A percentile compares a stretch with the other conserved stretches of the same genome.
Evolutionary conservation across 2,797 vertebrate species (phyloP).

Genomic region (Ispidina lecontei): DNA sequence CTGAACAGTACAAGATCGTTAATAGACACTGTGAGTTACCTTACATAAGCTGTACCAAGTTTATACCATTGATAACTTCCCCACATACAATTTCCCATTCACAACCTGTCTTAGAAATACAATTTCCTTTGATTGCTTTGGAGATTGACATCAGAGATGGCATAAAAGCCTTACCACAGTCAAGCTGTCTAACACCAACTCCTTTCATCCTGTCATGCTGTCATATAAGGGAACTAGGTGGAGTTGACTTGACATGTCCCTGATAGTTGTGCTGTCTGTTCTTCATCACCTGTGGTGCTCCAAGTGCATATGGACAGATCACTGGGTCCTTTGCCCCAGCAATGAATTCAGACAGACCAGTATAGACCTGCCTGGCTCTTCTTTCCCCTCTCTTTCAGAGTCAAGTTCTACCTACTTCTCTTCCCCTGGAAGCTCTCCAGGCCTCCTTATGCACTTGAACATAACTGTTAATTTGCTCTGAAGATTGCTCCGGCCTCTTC

Average conservation of each 20-base stretch:
- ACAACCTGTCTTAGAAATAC: background rate
- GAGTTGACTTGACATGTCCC: background rate
- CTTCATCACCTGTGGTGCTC: background rate
- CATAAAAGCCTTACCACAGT: background rate
- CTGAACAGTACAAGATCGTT: background rate
- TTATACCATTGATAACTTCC: background rate
- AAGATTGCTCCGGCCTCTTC: background rate
- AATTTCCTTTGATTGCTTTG: background rate
- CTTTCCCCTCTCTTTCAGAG: background rate
- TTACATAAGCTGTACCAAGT: background rate
- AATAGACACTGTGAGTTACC: background rate
- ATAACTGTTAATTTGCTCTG: background rate
- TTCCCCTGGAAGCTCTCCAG: background rate
- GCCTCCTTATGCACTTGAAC: background rate
- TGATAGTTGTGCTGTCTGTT: background rate
- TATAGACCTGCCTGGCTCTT: background rate
- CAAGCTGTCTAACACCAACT: background rate
- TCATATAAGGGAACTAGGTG: background rate
- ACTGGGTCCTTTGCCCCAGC: background rate
- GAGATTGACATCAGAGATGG: background rate
- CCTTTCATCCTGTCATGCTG: background rate
- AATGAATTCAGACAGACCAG: background rate
- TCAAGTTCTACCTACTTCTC: background rate
- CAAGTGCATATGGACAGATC: fast-evolving
- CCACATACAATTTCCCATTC: background rate